Evolutionary conservation across 92 coral and sea anemone genomes (phyloP).

Genomic region (Parazoanthus atlanticus): DNA sequence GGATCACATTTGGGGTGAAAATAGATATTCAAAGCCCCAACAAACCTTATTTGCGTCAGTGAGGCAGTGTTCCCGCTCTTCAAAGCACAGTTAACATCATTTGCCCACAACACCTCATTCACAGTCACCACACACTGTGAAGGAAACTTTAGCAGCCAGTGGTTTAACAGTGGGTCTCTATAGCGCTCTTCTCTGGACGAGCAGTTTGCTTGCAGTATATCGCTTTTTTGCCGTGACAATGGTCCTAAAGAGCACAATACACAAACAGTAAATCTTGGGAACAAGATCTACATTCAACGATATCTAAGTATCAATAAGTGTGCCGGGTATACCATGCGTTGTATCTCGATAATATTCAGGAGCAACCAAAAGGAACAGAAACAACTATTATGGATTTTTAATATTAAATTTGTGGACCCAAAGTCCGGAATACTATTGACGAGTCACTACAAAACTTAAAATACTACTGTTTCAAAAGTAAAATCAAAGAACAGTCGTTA

Average conservation of each 20-base stretch:
- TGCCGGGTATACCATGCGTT: neutral
- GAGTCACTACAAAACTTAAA: no score
- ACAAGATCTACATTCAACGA: neutral
- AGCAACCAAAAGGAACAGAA: neutral
- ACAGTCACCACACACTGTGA: conserved; percentile 81
- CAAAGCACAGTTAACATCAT: conserved; percentile 68
- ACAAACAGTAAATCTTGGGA: no score
- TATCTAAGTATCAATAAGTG: neutral
- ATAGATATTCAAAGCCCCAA: neutral
- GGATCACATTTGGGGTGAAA: neutral
- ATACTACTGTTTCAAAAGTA: no score
- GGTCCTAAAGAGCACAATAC: neutral
- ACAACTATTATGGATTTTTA: no score
- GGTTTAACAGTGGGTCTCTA: conserved; percentile 4
- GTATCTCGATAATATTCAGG: neutral
- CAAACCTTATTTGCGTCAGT: conserved; percentile 68
- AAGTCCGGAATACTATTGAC: no score
- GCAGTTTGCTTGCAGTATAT: neutral
- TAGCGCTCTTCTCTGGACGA: neutral
- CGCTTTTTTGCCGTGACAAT: neutral
- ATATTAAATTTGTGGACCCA: no score
- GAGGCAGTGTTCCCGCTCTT: conserved; percentile 50
- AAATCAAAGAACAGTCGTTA: no score
- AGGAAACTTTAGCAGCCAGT: conserved; percentile 73
- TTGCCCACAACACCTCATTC: conserved; percentile 79